Conservation (phyloP, 2,113 vertebrate genomes). For the Xiphorhynchus elegans region DNA sequence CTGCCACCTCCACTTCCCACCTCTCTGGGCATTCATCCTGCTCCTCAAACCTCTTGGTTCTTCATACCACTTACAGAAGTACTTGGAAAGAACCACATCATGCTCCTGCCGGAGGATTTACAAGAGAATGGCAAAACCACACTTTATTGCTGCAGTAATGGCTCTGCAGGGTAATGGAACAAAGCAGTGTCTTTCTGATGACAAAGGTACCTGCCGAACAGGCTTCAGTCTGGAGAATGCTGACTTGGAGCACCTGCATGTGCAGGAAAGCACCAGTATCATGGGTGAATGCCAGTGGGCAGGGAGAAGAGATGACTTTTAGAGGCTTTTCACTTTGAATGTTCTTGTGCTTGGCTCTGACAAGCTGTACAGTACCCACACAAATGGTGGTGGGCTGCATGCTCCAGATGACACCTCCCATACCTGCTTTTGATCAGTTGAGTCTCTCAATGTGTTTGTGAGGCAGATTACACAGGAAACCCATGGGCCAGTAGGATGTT, state of each 20-base stretch:
- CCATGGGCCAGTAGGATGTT: background rate
- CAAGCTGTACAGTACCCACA: background rate
- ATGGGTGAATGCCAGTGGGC: fast-evolving
- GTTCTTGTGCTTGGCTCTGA: background rate
- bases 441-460: background rate
- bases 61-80: background rate
- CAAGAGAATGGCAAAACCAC: background rate
- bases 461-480: background rate
- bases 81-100: background rate
- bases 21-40: background rate
- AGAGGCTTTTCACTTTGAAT: background rate
- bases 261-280: background rate
- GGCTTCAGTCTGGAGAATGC: background rate
- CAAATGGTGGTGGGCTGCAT: background rate
- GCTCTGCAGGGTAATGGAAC: background rate
- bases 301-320: background rate
- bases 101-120: background rate
- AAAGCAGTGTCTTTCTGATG: background rate
- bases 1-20: background rate
- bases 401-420: background rate
- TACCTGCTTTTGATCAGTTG: background rate
- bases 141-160: background rate
- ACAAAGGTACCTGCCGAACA: background rate
- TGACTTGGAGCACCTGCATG: fast-evolving
- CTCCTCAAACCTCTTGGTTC: background rate